Conservation (phyloP, 2,797 vertebrate genomes). For the Artibeus jamaicensis region DNA sequence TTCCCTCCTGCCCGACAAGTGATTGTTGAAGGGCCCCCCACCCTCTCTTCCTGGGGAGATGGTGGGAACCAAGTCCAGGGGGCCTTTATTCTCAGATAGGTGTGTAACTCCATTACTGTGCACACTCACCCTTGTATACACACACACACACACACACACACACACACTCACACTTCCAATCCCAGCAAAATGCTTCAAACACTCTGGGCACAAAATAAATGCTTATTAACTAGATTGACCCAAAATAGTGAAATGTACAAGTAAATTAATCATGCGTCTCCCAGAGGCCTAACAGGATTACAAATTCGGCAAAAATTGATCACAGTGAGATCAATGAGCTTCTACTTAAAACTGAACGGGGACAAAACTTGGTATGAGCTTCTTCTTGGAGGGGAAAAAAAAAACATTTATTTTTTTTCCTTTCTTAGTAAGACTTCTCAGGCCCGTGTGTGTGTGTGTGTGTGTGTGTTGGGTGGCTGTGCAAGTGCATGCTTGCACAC, state of each 20-base stretch:
- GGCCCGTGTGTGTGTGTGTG: background rate
- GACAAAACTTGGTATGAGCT: constrained; percentile 38
- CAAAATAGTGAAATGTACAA: constrained; percentile 43
- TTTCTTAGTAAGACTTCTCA: background rate
- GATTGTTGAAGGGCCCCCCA: background rate
- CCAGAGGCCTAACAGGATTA: constrained; percentile 40
- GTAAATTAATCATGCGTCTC: constrained; percentile 50
- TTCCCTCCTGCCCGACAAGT: background rate
- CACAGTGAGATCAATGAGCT: background rate
- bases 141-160: background rate
- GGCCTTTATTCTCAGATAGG: background rate
- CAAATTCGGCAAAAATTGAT: constrained; percentile 55
- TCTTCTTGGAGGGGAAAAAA: background rate
- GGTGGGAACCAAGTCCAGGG: background rate
- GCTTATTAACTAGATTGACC: constrained; percentile 50
- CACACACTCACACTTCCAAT: background rate
- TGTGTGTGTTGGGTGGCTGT: accelerated
- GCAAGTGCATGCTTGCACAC: too few relatives aligned
- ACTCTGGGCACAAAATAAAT: constrained; percentile 39
- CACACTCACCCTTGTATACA: background rate
- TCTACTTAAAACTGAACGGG: background rate
- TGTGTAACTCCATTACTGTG: accelerated
- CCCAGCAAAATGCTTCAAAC: background rate
- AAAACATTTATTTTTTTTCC: background rate
- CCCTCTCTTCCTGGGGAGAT: background rate